Base-by-base conservation (phyloP, 1,140 invertebrate species). In the Antheraea pernyi region DNA sequence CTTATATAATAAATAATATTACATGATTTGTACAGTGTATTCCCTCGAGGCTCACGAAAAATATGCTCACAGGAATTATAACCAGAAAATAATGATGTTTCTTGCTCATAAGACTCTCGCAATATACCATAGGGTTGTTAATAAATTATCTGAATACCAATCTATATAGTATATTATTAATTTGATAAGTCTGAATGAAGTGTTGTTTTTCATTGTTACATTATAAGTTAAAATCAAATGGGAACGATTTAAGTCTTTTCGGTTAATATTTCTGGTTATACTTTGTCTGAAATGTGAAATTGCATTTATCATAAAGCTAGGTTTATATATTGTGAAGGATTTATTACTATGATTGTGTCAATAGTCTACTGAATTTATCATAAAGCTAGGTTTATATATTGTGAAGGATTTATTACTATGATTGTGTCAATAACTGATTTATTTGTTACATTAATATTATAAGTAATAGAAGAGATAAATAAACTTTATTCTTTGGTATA, bases 401-500 rank as follows among this genome's bases (percentile, higher is more conserved):
- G 70, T 72, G 76, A 81, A 67, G 78, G 67, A 74, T 73, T 77
- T 79, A 81, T 78, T 53, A 53, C 60, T 75, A 79, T 79, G 74
- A 84, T 85, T 88, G 82, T 85, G 80, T 87, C 83, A 83, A 83
- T 83, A 75, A n/a, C n/a, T n/a, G 74, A 81, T 84, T 84, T 83
- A 79, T 87, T 85, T 86, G 81, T 88, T 85, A 65, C 81, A 84
- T 86, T 78, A 80, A 88, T 86, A 83, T 80, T 81, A 82, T 86
- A 89, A 86, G 83, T 77, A 77, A 82, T 88, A 86, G 80, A 74
- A 68, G 79, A 81, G 81, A 81, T 16, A 74, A 88, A 83, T 83
- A 84, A 88, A 89, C 80, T 78, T 88, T 89, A 91, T 91, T 91
- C 89, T 91, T 75, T 85, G 81, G 70, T n/a, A 59, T 77, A 30